Evolutionary conservation across 1,140 invertebrate genomes (phyloP).

Genomic region (Idris sp.): DNA sequence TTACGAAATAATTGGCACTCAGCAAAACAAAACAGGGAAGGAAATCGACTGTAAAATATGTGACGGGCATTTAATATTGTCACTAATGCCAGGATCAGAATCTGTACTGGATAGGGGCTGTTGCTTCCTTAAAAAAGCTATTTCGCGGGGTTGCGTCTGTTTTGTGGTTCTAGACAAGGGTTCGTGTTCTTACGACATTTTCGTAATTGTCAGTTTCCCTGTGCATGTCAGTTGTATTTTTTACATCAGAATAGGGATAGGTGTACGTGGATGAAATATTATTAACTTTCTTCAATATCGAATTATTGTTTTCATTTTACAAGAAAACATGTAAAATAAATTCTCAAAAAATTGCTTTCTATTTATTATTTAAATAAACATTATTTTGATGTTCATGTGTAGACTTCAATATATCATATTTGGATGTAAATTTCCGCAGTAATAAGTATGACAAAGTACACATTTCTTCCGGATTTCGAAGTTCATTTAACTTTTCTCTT

Average conservation of each 20-base stretch:
- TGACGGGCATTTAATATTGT: slow-evolving; percentile 59
- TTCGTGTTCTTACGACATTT: slow-evolving; percentile 21
- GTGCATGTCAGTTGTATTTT: slow-evolving; percentile 35
- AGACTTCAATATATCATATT: too few species aligned
- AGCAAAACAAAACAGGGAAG: slow-evolving; percentile 3
- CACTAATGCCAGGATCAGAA: slow-evolving; percentile 44
- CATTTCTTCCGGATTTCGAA: slow-evolving; percentile 19
- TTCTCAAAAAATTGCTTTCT: too few species aligned
- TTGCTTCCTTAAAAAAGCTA: slow-evolving; percentile 41
- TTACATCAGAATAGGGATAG: slow-evolving; percentile 10
- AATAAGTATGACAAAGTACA: neutral
- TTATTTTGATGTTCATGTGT: too few species aligned
- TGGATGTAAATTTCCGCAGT: too few species aligned
- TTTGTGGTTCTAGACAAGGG: slow-evolving; percentile 29
- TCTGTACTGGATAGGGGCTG: slow-evolving; percentile 38
- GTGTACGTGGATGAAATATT: slow-evolving; percentile 37
- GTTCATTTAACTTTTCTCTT: slow-evolving; percentile 50
- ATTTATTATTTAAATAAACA: too few species aligned
- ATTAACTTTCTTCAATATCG: slow-evolving; percentile 39
- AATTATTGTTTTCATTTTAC: slow-evolving; percentile 14
- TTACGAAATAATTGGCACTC: slow-evolving; percentile 18
- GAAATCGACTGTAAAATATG: slow-evolving; percentile 54
- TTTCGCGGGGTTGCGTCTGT: slow-evolving; percentile 33
- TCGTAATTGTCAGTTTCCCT: slow-evolving; percentile 44
- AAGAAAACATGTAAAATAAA: too few species aligned